phyloP scores from a whole-genome alignment of 2,888 invertebrate genomes.

The Diadegma fenestrale region DNA sequence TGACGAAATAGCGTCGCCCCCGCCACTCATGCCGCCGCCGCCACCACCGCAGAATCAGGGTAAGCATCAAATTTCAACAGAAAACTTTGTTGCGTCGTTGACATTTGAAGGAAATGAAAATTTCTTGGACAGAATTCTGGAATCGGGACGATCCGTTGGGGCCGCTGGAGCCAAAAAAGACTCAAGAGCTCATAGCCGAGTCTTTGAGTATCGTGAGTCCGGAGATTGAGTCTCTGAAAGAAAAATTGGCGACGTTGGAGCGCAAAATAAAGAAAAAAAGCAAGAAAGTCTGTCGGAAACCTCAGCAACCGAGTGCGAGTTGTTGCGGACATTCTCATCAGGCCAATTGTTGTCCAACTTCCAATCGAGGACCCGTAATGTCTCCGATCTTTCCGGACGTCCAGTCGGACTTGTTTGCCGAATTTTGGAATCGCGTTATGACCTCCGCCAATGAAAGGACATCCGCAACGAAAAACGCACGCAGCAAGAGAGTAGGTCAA shows the following conservation, averaged over 20 bases:
- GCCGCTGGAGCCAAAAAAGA: background rate
- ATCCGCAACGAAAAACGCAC: background rate
- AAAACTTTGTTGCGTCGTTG: no score
- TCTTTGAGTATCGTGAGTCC: background rate
- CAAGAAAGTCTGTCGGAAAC: conserved; percentile 32
- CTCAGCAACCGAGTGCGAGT: background rate
- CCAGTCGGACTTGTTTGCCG: conserved; percentile 61
- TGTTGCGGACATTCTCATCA: conserved; percentile 57
- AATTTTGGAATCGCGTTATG: conserved; percentile 66
- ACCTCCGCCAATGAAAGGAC: conserved; percentile 35
- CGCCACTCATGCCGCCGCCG: conserved; percentile 8
- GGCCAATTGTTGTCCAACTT: conserved; percentile 36
- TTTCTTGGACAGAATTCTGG: conserved; percentile 10
- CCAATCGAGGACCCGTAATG: conserved; percentile 6
- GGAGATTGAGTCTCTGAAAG: conserved; percentile 69
- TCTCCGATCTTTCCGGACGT: conserved; percentile 21
- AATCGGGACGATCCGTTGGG: background rate
- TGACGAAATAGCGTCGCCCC: conserved; percentile 67
- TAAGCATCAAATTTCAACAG: background rate
- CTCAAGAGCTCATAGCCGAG: background rate
- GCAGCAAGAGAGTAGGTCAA: conserved; percentile 1
- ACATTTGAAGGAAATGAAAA: background rate
- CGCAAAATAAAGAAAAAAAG: conserved; percentile 69
- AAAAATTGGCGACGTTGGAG: conserved; percentile 71
- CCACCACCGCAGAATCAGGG: background rate